Base-by-base conservation (phyloP, 2,113 vertebrate genomes). In the Pyxicephalus adspersus region DNA sequence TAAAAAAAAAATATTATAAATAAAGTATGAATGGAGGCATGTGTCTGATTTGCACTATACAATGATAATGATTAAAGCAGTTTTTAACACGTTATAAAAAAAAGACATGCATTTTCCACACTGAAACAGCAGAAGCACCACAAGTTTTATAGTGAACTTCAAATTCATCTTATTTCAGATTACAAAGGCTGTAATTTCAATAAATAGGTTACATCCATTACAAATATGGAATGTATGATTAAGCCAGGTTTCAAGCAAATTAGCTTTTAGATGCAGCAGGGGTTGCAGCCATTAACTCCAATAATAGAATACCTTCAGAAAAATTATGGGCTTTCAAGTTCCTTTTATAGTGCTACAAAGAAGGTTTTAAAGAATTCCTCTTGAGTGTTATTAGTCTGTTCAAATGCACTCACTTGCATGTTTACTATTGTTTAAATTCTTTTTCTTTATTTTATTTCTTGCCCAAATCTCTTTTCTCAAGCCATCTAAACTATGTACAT, bases 161-260 rank as follows among this genome's bases (percentile, higher is more conserved):
- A 66, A 66, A 82, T 75, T 50, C 80, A 45, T 66, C 80, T 75
- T 58, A 66, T 82, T 75, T 82, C 29, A 82, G 20, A 75, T 38
- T 51, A 66, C 64, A 74, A 74, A 76, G 58, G 70, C 71, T 82
- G 64, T 82, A 82, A 82, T 82, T 82, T 82, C 52, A 82, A 66
- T 75, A 82, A 82, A 82, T 75, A 75, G 61, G 70, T 57, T 66
- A 64, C 80, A 75, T 75, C 70, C 50, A 82, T 82, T 82, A 75
- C 70, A 82, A 82, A 82, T 82, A 82, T 82, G 75, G 80, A 82
- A 82, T 82, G 52, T 82, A 75, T 75, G 80, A 82, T 82, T 82
- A 82, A 75, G 63, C 63, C 61, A 65, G 61, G 70, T 66, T 75
- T 74, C 70, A 75, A 74, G 60, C 64, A 82, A 82, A 82, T 82